Base-by-base conservation (phyloP, 2,888 invertebrate species). In the Lochmaea capreae region DNA sequence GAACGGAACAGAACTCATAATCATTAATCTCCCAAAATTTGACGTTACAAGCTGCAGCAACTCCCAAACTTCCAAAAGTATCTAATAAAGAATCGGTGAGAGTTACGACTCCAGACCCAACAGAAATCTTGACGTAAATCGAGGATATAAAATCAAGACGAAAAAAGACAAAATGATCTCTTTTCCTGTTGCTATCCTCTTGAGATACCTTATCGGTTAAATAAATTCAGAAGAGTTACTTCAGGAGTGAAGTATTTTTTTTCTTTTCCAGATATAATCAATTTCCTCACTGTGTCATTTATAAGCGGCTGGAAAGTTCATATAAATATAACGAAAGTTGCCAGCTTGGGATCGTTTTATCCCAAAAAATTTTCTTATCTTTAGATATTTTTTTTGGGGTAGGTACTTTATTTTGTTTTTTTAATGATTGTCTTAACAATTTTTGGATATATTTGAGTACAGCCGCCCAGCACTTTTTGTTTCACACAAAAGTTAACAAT, bases 1-100 rank as follows among this genome's bases (percentile, higher is more conserved):
- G 12, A 16, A 22, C 18, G 43, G 11, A 65, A 12, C 11, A 16
- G 43, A 18, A 49, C 46, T 49, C 12, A 33, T 10, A 22, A 65
- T 49, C 43, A 65, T 65, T 65, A 46, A 65, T 65, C 65, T 65
- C 18, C 11, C 10, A 46, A n/a, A 43, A 11, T 43, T 65, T 18
- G 46, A 65, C 46, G 46, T 65, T 22, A 42, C 22, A 65, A 65
- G 65, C 22, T 46, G n/a, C 65, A 42, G 39, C 6, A 39, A 62
- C 42, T 62, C 26, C 39, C 6, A 39, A 14, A 62, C 16, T 42
- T 62, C 16, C 16, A 39, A 18, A 42, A 62, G 39, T 62, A 42
- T 42, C 39, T 62, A 62, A 62, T 58, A 58, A 26, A 58, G 58
- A 58, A 58, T 26, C 58, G 58, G 11, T 11, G 26, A 18, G 58